Conservation (phyloP, 2,113 vertebrate species). For the Synchiropus splendidus region DNA sequence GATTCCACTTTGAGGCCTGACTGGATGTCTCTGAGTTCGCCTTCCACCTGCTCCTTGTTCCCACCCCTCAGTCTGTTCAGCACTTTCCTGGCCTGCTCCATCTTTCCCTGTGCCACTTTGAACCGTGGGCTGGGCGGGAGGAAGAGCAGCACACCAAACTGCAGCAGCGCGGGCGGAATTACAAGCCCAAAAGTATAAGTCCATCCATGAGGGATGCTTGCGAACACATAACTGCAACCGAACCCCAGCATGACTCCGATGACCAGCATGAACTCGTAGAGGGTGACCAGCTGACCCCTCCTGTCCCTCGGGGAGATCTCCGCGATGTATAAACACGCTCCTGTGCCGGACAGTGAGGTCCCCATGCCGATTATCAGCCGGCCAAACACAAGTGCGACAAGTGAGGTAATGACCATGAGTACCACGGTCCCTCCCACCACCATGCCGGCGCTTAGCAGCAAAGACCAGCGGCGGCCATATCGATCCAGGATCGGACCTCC, state of each 20-base stretch:
- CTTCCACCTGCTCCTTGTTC: constrained; percentile 36
- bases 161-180: constrained; percentile 77
- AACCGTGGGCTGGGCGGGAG: constrained; percentile 91
- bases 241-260: constrained; percentile 85
- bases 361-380: constrained; percentile 80
- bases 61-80: constrained; percentile 70
- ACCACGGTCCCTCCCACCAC: constrained; percentile 74
- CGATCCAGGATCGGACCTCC: constrained; percentile 83
- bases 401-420: constrained; percentile 67
- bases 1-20: constrained; percentile 80
- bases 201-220: constrained; percentile 74
- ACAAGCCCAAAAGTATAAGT: constrained; percentile 83
- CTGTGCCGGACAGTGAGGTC: constrained; percentile 82
- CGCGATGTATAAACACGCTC: constrained; percentile 86
- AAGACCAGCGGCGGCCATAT: constrained; percentile 79
- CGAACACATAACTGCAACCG: constrained; percentile 80
- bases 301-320: constrained; percentile 84
- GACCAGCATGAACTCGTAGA: constrained; percentile 92
- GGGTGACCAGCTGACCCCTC: constrained; percentile 82
- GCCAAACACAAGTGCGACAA: constrained; percentile 70
- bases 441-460: constrained; percentile 76
- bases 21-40: constrained; percentile 78
- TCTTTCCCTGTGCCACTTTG: constrained; percentile 73
- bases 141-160: constrained; percentile 75
- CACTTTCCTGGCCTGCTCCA: constrained; percentile 73